Evolutionary conservation across 2,797 vertebrate genomes (phyloP).

Genomic region (Diceros bicornis): DNA sequence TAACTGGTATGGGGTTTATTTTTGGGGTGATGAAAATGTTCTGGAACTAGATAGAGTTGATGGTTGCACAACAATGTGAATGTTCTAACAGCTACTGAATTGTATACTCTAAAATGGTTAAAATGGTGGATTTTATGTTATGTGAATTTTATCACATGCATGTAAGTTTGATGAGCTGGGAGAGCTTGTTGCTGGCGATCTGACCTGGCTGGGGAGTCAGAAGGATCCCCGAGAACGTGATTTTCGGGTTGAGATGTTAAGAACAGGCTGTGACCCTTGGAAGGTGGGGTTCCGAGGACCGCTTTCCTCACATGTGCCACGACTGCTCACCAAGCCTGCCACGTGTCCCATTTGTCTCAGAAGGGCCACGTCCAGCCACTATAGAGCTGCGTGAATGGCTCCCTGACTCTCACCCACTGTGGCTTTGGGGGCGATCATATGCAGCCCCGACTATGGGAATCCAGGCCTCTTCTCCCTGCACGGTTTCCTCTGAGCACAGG

Average conservation of each 20-base stretch:
- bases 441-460: fast-evolving
- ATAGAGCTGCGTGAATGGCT: fast-evolving
- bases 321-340: not conserved
- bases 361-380: not conserved
- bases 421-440: fast-evolving
- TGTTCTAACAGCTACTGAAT: not conserved
- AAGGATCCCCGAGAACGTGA: fast-evolving
- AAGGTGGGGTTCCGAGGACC: not conserved
- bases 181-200: fast-evolving
- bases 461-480: no score
- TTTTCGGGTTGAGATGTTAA: not conserved
- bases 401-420: not conserved
- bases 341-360: not conserved
- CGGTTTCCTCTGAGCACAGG: fast-evolving
- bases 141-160: not conserved
- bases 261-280: not conserved
- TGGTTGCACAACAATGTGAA: no score
- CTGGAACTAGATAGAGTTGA: no score
- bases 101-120: not conserved
- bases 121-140: not conserved
- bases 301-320: fast-evolving
- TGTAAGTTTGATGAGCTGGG: not conserved
- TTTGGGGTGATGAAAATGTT: not conserved
- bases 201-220: not conserved
- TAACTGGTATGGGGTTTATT: fast-evolving